These are phyloP conservation scores for Camponotus fellah DNA, from an alignment of 2,888 invertebrate genomes.

Conservation along the genomic window DNA sequence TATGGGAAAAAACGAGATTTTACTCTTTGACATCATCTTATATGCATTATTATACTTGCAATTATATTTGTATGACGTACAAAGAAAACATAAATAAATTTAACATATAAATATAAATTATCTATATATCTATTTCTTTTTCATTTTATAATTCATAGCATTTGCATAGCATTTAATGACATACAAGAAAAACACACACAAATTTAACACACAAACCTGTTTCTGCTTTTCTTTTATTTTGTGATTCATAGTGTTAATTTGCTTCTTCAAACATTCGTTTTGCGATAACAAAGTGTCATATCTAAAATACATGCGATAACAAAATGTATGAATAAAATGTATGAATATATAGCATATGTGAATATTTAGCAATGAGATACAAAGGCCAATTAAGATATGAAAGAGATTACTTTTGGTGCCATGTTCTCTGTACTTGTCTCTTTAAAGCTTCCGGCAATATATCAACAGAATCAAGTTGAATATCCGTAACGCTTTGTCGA, in stretches of 20 bases:
- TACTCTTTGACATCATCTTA: not conserved
- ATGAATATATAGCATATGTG: too few relatives aligned
- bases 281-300: slow-evolving; percentile 35
- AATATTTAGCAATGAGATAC: not conserved
- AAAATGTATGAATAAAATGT: too few relatives aligned
- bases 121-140: slow-evolving; percentile 74
- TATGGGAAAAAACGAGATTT: not conserved
- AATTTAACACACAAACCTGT: slow-evolving; percentile 63
- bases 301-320: slow-evolving; percentile 39
- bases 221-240: slow-evolving; percentile 69
- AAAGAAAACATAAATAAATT: not conserved
- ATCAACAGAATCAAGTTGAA: slow-evolving; percentile 66
- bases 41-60: not conserved
- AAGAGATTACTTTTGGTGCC: slow-evolving; percentile 77
- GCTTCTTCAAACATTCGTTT: slow-evolving; percentile 71
- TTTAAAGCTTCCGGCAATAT: slow-evolving; percentile 74
- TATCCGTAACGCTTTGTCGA: slow-evolving; percentile 77
- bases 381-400: not conserved
- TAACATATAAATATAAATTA: slow-evolving; percentile 49
- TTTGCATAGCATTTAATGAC: not conserved
- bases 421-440: slow-evolving; percentile 75
- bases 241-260: slow-evolving; percentile 55
- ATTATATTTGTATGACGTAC: not conserved
- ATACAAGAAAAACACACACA: not conserved
- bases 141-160: slow-evolving; percentile 46